Conservation (phyloP, 2,113 vertebrate genomes). For the Suncus etruscus region DNA sequence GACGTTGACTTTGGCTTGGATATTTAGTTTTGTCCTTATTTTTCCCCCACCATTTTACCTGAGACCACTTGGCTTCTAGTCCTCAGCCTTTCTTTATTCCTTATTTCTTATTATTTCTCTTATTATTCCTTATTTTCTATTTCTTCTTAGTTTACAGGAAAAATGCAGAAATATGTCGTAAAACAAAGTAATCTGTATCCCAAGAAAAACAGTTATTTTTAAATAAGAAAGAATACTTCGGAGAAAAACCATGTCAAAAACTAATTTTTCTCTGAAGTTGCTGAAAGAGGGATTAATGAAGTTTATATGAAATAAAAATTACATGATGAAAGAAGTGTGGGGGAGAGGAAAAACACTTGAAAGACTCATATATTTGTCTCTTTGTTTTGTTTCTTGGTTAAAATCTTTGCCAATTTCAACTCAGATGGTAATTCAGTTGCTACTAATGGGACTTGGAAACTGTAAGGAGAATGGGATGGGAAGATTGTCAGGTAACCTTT, state of each 20-base stretch:
- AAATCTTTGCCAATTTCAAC: neutral
- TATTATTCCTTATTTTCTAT: too few relatives aligned
- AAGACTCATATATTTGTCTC: neutral
- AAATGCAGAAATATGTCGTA: too few relatives aligned
- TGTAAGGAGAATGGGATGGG: neutral
- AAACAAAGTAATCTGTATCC: too few relatives aligned
- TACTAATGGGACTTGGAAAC: neutral
- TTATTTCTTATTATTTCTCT: too few relatives aligned
- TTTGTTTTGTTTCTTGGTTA: neutral
- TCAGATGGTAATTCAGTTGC: neutral
- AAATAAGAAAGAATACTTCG: conserved; percentile 40
- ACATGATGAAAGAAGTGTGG: neutral
- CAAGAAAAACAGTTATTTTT: neutral
- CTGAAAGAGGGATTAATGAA: neutral
- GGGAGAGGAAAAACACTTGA: neutral
- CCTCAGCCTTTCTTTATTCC: too few relatives aligned
- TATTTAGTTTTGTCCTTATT: too few relatives aligned
- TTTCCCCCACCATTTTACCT: too few relatives aligned
- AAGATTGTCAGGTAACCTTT: neutral
- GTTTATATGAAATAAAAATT: neutral
- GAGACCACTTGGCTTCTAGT: too few relatives aligned
- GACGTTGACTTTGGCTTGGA: too few relatives aligned
- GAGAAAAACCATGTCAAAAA: conserved; percentile 4
- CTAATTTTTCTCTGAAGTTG: conserved; percentile 8
- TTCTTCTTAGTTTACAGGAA: too few relatives aligned